Conservation (phyloP, 2,797 vertebrate species). For the Sciurus vulgaris region DNA sequence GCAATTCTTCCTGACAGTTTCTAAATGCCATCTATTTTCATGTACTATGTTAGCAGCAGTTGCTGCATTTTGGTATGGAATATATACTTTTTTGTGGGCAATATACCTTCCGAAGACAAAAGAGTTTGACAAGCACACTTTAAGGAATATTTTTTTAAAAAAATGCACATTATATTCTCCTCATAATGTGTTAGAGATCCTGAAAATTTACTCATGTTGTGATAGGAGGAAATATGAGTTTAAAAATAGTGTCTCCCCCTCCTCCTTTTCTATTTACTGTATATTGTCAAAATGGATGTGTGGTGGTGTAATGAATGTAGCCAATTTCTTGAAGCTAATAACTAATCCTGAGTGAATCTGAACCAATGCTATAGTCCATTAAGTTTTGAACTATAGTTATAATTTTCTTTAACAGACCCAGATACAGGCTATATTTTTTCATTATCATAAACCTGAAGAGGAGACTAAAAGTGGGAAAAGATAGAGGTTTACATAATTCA, state of each 20-base stretch:
- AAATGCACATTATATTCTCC: slow-evolving; percentile 10
- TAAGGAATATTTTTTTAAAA: background rate
- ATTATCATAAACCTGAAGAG: slow-evolving; percentile 69
- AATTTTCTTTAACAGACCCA: slow-evolving; percentile 82
- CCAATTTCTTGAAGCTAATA: slow-evolving; percentile 84
- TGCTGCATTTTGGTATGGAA: background rate
- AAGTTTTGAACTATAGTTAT: slow-evolving; percentile 84
- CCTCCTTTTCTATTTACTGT: slow-evolving; percentile 70
- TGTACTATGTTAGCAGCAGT: background rate
- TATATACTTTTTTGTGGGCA: background rate
- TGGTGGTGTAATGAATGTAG: slow-evolving; percentile 80
- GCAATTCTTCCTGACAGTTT: slow-evolving; percentile 37
- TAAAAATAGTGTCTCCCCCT: slow-evolving; percentile 74
- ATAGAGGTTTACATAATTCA: slow-evolving; percentile 51
- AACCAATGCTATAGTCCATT: slow-evolving; percentile 81
- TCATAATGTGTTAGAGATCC: slow-evolving; percentile 37
- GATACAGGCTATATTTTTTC: slow-evolving; percentile 80
- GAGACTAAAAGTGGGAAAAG: slow-evolving; percentile 41
- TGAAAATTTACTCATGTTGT: slow-evolving; percentile 64
- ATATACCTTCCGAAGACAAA: background rate
- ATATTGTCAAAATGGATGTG: slow-evolving; percentile 79
- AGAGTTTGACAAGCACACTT: slow-evolving; percentile 27
- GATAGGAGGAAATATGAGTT: slow-evolving; percentile 62
- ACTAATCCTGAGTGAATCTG: slow-evolving; percentile 85
- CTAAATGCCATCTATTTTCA: slow-evolving; percentile 58